A percentile compares a stretch with the other conserved stretches of the same genome.
Evolutionary conservation across 2,113 vertebrate species (phyloP).

Genomic region (Indicator maculatus): DNA sequence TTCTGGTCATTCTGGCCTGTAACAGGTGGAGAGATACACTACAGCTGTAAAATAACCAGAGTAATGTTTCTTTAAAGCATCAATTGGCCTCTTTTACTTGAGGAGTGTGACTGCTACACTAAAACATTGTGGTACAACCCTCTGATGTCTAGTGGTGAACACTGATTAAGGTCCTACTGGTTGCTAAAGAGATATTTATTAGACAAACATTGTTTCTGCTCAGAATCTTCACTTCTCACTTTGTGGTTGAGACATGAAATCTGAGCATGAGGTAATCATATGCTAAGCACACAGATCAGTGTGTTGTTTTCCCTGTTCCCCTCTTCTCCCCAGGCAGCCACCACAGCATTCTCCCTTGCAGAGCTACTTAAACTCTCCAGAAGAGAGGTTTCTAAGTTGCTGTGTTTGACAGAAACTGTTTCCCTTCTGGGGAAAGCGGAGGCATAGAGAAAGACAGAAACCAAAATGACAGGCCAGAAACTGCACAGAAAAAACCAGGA

Average conservation of each 20-base stretch:
- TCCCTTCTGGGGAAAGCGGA: not conserved
- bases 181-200: not conserved
- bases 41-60: not conserved
- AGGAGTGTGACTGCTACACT: not conserved
- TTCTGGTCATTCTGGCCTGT: not conserved
- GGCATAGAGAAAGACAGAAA: not conserved
- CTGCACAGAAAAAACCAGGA: not conserved
- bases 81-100: not conserved
- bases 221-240: conserved; percentile 5
- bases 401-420: not conserved
- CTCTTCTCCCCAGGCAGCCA: not conserved
- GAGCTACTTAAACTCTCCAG: not conserved
- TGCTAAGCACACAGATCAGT: not conserved
- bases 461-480: not conserved
- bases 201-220: not conserved
- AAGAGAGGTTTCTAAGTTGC: not conserved
- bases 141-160: not conserved
- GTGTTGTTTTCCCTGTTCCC: not conserved
- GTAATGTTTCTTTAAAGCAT: not conserved
- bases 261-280: not conserved
- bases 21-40: not conserved
- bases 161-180: not conserved
- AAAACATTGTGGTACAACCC: not conserved
- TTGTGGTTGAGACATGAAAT: not conserved
- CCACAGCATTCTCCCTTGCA: not conserved